Base-by-base conservation (phyloP, 2,797 vertebrate species). In the Parotocinclus haroldoi region DNA sequence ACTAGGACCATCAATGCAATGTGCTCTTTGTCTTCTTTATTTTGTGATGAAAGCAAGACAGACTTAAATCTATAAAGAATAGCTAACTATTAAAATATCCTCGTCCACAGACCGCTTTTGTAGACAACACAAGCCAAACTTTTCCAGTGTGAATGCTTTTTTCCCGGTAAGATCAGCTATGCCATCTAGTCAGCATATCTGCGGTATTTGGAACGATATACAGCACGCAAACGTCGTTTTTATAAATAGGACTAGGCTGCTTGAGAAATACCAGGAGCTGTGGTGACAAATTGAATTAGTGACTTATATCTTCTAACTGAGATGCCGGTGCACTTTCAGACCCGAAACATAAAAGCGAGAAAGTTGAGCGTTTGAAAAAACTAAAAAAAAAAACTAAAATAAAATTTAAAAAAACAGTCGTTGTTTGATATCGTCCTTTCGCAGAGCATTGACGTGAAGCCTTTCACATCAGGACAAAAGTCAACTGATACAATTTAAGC, bases 51-150 rank as follows among this genome's bases (percentile, higher is more conserved):
- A 27, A 27, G n/a, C n/a, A n/a, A n/a, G n/a, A 27, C 27, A 27
- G 27, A 27, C 27, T 27, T 27, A 27, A 27, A 27, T 27, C 27
- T 27, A 27, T 27, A 27, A 27, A 27, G 27, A 27, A 27, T 5
- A 27, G 27, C 27, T 27, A 52, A 67, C 19, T 44, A 16, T 39
- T 17, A 18, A 53, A 52, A 67, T 37, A 58, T 51, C 7, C 9
- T 36, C 39, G 0, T 11, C 10, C 10, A 9, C 10, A 56, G 42
- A 17, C 56, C 40, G 54, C 40, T 17, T 7, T n/a, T 51, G 38
- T 3, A 17, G n/a, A 45, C 48, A 68, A 52, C 57, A 68, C 66
- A 60, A 46, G 42, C 66, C 27, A 68, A 65, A 52, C 63, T 39
- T 61, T 61, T 61, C 58, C 66, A 54, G 14, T 48, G 51, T 11